Evolutionary conservation across 2,113 vertebrate genomes (phyloP).

Genomic region (Onychostruthus taczanowskii): DNA sequence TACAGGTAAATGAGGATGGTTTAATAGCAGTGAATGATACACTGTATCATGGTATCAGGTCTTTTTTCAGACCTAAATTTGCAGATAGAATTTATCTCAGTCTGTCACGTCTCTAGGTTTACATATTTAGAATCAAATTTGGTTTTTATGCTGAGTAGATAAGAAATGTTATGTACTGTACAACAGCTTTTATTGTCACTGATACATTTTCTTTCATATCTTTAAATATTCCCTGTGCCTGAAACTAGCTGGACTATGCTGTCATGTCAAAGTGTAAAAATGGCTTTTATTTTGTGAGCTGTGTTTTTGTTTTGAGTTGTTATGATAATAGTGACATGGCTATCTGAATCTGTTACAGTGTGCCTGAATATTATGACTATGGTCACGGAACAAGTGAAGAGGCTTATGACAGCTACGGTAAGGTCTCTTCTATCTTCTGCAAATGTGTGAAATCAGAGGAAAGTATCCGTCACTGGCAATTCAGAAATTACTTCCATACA

Average conservation of each 20-base stretch:
- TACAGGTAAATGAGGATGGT: not conserved
- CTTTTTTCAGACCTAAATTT: not conserved
- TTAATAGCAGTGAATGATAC: not conserved
- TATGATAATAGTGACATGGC: conserved; percentile 35
- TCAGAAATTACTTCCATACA: conserved; percentile 47
- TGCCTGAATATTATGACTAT: conserved; percentile 95
- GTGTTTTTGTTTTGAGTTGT: conserved; percentile 5
- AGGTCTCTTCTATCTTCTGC: conserved; percentile 63
- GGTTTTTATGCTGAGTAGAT: not conserved
- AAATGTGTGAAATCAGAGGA: conserved; percentile 46
- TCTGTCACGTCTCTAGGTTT: not conserved
- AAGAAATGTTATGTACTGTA: not conserved
- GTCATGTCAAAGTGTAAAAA: not conserved
- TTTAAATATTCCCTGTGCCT: not conserved
- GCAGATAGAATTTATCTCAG: not conserved
- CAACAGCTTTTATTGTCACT: not conserved
- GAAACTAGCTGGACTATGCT: not conserved
- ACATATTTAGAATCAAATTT: not conserved
- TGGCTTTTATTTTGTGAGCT: not conserved
- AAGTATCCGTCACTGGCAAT: conserved; percentile 45
- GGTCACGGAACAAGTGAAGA: conserved; percentile 89
- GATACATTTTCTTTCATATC: not conserved
- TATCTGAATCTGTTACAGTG: conserved; percentile 80
- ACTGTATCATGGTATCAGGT: not conserved
- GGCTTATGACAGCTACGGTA: conserved; percentile 94